Evolutionary conservation across 2,113 vertebrate genomes (phyloP), one percentile per base, ranked within the genome.

Genomic region (Dasyprocta punctata): DNA sequence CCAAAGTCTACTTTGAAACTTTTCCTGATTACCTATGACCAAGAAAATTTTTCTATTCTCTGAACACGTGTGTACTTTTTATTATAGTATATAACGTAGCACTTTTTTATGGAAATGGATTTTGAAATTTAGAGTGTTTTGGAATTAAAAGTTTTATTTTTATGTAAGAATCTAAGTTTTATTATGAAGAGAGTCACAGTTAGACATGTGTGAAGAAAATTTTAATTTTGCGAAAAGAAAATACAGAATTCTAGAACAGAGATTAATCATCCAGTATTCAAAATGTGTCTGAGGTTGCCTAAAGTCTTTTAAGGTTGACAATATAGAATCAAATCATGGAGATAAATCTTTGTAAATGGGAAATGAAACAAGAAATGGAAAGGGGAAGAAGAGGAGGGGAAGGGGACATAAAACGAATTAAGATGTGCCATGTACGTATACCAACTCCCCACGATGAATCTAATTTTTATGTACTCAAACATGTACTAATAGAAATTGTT

Each of bases 41-140:
- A 54, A 69, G 28, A 36, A 28, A 30, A n/a, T 86, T 30, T 67
- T 84, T 82, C 47, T 86, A 54, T 14, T 86, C 30, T 94, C 61
- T 90, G 26, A 92, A 89, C 86, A 92, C 47, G 56, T 86, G 20
- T 1, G 44, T 10, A 78, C 16, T 65, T 54, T 2, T 8, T 38
- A 87, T 93, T 78, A 94, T 91, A 87, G 82, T 56, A 52, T 38
- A 80, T 89, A 95, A 96, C 19, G n/a, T 65, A 86, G 13, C 52
- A n/a, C 7, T 87, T 82, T 58, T 96, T 96, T 86, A 10, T 90
- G 52, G n/a, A 67, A 49, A 88, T 71, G 7, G 0, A 24, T 87
- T 95, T 85, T 75, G 54, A 88, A 95, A 78, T 86, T 93, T 80
- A 69, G 3, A 89, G 38, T 88, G 16, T 88, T 86, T 61, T 61